These are phyloP conservation scores for Sciurus carolinensis DNA, from an alignment of 2,797 vertebrate species.

Conservation along the genomic window DNA sequence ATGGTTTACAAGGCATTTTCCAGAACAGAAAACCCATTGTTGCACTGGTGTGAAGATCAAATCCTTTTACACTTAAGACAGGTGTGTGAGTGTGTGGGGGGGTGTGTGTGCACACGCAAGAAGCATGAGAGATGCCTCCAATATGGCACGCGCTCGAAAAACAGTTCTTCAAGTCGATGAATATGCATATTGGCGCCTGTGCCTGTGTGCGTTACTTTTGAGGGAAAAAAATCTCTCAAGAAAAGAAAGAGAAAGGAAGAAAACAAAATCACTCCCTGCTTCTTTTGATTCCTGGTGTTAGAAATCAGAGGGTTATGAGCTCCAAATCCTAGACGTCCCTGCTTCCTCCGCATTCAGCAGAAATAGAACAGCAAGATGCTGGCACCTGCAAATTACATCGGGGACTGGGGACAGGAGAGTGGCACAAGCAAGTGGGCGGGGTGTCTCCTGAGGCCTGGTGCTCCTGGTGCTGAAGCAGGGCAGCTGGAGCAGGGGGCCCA, in stretches of 20 bases:
- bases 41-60: not conserved
- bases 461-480: constrained; percentile 61
- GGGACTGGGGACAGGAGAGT: not conserved
- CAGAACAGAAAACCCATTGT: not conserved
- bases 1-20: not conserved
- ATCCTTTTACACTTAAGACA: not conserved
- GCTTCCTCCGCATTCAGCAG: constrained; percentile 56
- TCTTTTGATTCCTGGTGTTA: constrained; percentile 62
- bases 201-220: not conserved
- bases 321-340: constrained; percentile 65
- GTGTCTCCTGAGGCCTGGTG: constrained; percentile 53
- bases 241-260: not conserved
- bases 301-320: constrained; percentile 30
- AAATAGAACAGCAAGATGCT: constrained; percentile 77
- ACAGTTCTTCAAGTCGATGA: not conserved
- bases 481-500: not conserved
- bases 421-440: constrained; percentile 1
- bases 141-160: not conserved
- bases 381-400: constrained; percentile 77
- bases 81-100: not conserved
- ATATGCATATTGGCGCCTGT: not conserved
- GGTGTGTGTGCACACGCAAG: fast-evolving
- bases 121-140: fast-evolving
- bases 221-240: not conserved
- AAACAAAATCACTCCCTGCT: not conserved